A percentile compares a stretch with the other conserved stretches of the same genome.
phyloP scores from a whole-genome alignment of 2,797 vertebrate species.

The Morus bassanus region DNA sequence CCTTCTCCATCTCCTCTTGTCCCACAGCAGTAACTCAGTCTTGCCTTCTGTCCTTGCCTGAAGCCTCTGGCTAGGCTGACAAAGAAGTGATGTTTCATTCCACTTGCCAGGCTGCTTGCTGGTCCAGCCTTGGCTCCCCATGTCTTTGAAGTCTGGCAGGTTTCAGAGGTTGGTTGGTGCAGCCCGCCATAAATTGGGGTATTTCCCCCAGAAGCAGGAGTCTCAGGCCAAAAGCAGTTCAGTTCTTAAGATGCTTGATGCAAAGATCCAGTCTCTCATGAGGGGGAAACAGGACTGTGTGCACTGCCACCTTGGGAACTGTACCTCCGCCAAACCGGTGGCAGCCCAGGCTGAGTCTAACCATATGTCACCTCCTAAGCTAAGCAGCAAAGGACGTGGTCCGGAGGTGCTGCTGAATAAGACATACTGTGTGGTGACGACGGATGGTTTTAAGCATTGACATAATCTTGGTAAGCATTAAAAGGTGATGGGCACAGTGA shows the following conservation, averaged over 20 bases:
- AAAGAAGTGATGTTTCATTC: background rate
- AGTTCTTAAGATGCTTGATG: background rate
- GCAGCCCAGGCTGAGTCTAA: background rate
- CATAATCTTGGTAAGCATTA: background rate
- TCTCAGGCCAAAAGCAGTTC: background rate
- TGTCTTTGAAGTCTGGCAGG: background rate
- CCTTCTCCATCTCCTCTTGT: background rate
- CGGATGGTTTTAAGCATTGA: background rate
- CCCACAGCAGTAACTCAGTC: background rate
- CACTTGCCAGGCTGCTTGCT: background rate
- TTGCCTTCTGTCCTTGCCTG: background rate
- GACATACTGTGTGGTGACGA: background rate
- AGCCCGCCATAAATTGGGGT: background rate
- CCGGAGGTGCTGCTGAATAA: background rate
- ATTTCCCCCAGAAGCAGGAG: background rate
- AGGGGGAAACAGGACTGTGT: background rate
- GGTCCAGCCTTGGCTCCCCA: background rate
- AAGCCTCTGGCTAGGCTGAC: background rate
- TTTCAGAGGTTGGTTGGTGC: background rate
- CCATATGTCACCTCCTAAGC: background rate
- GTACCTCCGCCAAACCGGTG: background rate
- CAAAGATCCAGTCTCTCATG: background rate
- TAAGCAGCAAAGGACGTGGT: background rate
- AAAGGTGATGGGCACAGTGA: background rate
- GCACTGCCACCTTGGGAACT: background rate